A percentile compares a stretch with the other conserved stretches of the same genome.
Conservation (phyloP, 1,140 invertebrate species). For the Octopus sinensis region DNA sequence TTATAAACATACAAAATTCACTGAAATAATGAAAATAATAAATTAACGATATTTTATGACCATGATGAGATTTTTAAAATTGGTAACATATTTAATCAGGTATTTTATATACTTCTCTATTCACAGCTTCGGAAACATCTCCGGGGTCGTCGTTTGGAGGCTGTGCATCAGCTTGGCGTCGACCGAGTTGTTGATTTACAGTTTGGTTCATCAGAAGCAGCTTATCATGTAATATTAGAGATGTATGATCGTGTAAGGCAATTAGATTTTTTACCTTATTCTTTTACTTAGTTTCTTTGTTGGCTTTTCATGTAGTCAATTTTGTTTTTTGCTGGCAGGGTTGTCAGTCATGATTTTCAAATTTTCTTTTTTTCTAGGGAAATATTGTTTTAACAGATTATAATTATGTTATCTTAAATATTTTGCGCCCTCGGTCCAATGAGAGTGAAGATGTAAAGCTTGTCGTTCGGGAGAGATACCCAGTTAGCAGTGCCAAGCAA, state of each 20-base stretch:
- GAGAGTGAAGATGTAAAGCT: conserved; percentile 84
- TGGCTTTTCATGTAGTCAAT: neutral
- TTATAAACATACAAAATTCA: too few relatives aligned
- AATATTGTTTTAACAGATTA: conserved; percentile 93
- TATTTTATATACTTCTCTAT: conserved; percentile 24
- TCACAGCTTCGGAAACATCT: conserved; percentile 91
- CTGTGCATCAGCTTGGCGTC: conserved; percentile 80
- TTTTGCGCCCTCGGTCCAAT: conserved; percentile 88
- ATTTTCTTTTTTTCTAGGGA: conserved; percentile 61
- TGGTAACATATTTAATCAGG: too few relatives aligned
- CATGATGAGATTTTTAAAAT: too few relatives aligned
- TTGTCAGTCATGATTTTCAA: neutral
- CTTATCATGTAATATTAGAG: conserved; percentile 94
- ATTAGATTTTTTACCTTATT: neutral
- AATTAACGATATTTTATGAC: too few relatives aligned
- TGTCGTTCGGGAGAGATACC: conserved; percentile 88
- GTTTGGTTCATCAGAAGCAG: conserved; percentile 75
- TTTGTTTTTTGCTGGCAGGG: too few relatives aligned
- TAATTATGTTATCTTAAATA: conserved; percentile 87
- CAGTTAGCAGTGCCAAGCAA: conserved; percentile 71
- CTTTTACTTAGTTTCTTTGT: neutral
- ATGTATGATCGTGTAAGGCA: conserved; percentile 77
- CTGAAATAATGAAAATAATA: too few relatives aligned
- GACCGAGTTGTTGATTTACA: conserved; percentile 58
- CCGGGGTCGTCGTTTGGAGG: conserved; percentile 90